Evolutionary conservation across 2,797 vertebrate species (phyloP), one percentile per base, ranked within the genome.

Genomic region (Sylvilagus floridanus): DNA sequence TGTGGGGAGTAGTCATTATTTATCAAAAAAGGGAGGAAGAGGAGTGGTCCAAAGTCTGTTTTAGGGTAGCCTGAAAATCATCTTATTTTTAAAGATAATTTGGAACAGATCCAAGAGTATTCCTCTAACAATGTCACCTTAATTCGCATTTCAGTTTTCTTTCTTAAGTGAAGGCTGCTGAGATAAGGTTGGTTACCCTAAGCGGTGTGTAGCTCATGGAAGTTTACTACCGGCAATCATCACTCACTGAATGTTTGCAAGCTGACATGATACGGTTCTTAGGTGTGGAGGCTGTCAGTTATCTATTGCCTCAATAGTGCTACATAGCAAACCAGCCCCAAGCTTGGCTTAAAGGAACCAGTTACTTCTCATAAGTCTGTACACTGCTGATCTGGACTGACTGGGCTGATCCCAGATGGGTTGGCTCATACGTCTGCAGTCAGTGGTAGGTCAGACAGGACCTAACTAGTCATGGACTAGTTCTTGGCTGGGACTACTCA

Each of bases 321-420:
- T 89, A 22, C 22, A 30, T 66, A 92, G 77, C 71, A 88, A 96
- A 90, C 26, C 7, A 93, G 71, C 21, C 82, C 37, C 76, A 93
- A 52, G 63, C 28, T 32, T 66, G 63, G 78, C 54, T 86, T 72
- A 47, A 86, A 82, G 66, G 42, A 62, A 83, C 17, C 14, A 65
- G 37, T 62, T 89, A 87, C 79, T 91, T 93, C 65, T 91, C 26
- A 72, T 19, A 81, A 85, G 71, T 88, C 21, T 73, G 1, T 16
- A 26, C 57, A 35, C 63, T 30, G 84, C 60, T 72, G 30, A 81
- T 69, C 12, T 7, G 24, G 19, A 7, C 0, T 9, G 16, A 52
- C 71, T 52, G 19, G 82, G 72, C 19, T 91, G 32, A 84, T 62
- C 7, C 87, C 68, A n/a, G 14, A 13, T 89, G 54, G 62, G 24